Conservation (phyloP, 2,888 invertebrate genomes). For the Leptopilina myrica region DNA sequence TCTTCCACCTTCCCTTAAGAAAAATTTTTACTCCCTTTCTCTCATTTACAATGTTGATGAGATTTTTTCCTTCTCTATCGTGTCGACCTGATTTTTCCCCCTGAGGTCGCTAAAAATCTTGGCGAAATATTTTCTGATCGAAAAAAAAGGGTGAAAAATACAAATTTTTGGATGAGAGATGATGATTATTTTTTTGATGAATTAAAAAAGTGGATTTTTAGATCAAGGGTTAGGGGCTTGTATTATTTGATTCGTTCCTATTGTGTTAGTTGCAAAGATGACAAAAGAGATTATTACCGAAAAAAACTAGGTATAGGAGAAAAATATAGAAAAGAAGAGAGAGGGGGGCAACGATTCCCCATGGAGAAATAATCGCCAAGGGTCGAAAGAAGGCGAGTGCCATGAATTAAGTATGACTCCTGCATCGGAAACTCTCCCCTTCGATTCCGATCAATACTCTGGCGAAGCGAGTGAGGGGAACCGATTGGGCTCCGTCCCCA, state of each 20-base stretch:
- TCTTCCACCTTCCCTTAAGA: slow-evolving; percentile 27
- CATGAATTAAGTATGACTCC: slow-evolving; percentile 70
- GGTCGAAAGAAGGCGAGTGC: slow-evolving; percentile 40
- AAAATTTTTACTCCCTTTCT: slow-evolving; percentile 45
- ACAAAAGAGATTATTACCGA: background rate
- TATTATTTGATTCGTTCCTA: slow-evolving; percentile 1
- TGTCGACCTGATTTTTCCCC: too few species aligned
- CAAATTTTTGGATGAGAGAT: too few species aligned
- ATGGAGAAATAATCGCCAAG: slow-evolving; percentile 26
- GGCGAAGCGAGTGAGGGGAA: slow-evolving; percentile 39
- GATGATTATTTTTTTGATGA: too few species aligned
- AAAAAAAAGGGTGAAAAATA: too few species aligned
- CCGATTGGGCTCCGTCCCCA: slow-evolving; percentile 36
- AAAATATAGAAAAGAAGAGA: too few species aligned
- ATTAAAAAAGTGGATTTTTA: background rate
- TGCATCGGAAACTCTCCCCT: slow-evolving; percentile 65
- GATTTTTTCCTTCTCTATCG: slow-evolving; percentile 23
- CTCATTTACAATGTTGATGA: slow-evolving; percentile 18
- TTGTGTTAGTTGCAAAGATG: background rate
- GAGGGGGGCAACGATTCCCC: background rate
- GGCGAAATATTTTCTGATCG: too few species aligned
- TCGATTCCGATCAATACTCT: slow-evolving; percentile 73
- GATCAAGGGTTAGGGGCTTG: background rate
- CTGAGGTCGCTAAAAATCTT: too few species aligned
- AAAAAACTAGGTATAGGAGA: too few species aligned